A percentile compares a stretch with the other conserved stretches of the same genome.
phyloP scores from a whole-genome alignment of 2,797 vertebrate genomes.

The Masticophis lateralis region DNA sequence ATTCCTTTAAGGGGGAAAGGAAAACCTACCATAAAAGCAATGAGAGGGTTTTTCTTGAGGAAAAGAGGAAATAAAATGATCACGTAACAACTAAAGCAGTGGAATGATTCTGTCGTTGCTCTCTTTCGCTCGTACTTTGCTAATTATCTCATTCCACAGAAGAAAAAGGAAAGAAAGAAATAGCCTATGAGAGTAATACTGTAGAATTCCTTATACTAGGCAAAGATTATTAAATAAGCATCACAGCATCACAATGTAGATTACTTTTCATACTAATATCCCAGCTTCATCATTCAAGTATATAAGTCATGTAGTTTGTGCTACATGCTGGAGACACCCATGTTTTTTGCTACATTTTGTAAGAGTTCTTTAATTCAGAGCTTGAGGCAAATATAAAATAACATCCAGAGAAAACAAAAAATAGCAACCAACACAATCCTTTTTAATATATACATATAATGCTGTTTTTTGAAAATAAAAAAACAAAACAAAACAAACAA shows the following conservation, averaged over 20 bases:
- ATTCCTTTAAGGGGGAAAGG: conserved; percentile 31
- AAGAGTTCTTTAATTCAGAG: conserved; percentile 21
- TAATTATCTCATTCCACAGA: conserved; percentile 41
- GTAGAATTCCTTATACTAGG: not conserved
- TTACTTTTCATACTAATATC: not conserved
- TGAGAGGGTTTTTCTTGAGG: conserved; percentile 44
- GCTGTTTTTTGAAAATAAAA: conserved; percentile 36
- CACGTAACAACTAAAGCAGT: conserved; percentile 46
- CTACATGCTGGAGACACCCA: not conserved
- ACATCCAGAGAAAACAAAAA: conserved; percentile 65
- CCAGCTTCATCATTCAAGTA: not conserved
- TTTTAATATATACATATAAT: conserved; percentile 38
- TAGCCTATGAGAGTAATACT: conserved; percentile 27
- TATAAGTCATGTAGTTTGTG: not conserved
- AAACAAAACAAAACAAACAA: not conserved
- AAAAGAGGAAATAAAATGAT: conserved; percentile 47
- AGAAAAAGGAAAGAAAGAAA: conserved; percentile 13
- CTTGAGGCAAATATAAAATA: conserved; percentile 38
- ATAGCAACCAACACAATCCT: conserved; percentile 61
- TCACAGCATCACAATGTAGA: not conserved
- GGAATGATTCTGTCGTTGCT: conserved; percentile 13
- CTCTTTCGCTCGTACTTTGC: conserved; percentile 39
- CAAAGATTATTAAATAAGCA: conserved; percentile 9
- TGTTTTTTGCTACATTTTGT: conserved; percentile 26
- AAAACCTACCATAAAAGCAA: conserved; percentile 23